phyloP scores from a whole-genome alignment of 2,113 vertebrate species.

The Apaloderma vittatum region DNA sequence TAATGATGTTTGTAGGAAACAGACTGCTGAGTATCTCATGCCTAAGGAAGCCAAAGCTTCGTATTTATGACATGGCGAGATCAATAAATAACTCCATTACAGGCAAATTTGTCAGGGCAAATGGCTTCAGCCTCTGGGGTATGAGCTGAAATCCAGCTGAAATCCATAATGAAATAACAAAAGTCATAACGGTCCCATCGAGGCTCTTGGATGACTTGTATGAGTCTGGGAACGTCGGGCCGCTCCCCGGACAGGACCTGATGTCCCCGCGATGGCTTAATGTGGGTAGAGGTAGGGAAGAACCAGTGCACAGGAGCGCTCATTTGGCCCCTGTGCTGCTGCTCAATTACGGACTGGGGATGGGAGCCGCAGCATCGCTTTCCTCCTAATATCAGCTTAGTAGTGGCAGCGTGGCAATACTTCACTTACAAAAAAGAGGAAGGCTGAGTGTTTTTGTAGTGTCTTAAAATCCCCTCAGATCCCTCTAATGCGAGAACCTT shows the following conservation, averaged over 20 bases:
- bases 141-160: neutral
- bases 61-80: neutral
- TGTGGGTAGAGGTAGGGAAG: neutral
- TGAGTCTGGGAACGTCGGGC: neutral
- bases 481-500: neutral
- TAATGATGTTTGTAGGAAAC: neutral
- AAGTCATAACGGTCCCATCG: neutral
- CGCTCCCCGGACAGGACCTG: neutral
- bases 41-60: slow-evolving; percentile 2
- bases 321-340: neutral
- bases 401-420: neutral
- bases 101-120: neutral
- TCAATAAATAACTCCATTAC: slow-evolving; percentile 8
- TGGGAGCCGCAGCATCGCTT: rapidly evolving
- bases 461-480: neutral
- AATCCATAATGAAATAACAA: neutral
- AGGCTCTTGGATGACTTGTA: neutral
- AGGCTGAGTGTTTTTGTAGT: neutral
- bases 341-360: rapidly evolving
- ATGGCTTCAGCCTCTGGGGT: neutral
- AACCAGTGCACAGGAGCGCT: rapidly evolving
- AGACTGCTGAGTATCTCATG: neutral
- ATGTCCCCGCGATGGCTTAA: neutral
- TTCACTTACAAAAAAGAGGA: neutral
- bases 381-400: neutral